A percentile compares a stretch with the other conserved stretches of the same genome.
Conservation (phyloP, 2,113 vertebrate genomes). For the Pachycephala philippinensis region DNA sequence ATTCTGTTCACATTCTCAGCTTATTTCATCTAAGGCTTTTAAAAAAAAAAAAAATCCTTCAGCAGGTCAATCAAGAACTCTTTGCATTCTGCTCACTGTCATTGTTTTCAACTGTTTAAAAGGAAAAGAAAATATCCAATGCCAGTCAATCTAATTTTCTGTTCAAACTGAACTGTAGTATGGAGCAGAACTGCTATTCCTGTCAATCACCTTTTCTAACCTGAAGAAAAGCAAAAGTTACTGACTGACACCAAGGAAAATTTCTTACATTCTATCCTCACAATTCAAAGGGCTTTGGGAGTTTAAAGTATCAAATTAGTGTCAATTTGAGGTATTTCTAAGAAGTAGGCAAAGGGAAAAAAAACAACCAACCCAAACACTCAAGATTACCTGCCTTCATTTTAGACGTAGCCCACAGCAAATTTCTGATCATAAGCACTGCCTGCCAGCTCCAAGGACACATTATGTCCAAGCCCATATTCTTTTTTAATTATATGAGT, state of each 20-base stretch:
- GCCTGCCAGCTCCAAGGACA: constrained; percentile 27
- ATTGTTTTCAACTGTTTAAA: not conserved
- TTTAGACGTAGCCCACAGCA: constrained; percentile 7
- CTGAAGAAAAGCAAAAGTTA: constrained; percentile 41
- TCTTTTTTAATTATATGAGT: constrained; percentile 42
- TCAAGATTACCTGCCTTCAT: constrained; percentile 32
- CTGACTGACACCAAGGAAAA: constrained; percentile 48
- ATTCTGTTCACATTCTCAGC: not conserved
- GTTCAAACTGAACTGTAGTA: not conserved
- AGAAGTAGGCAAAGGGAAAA: not conserved
- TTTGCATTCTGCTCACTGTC: not conserved
- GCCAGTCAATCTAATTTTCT: not conserved
- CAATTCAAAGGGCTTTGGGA: constrained; percentile 36
- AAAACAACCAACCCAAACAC: not conserved
- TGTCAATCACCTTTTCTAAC: constrained; percentile 51
- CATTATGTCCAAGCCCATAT: not conserved
- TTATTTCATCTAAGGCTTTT: not conserved
- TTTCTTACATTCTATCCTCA: constrained; percentile 21
- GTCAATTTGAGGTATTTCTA: constrained; percentile 61
- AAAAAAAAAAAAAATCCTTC: not conserved
- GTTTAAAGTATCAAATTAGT: constrained; percentile 62
- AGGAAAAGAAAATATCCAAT: not conserved
- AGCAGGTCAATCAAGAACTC: not conserved
- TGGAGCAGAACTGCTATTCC: not conserved
- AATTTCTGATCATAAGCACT: not conserved